phyloP scores from a whole-genome alignment of 2,797 vertebrate species.

The Galago senegalensis region DNA sequence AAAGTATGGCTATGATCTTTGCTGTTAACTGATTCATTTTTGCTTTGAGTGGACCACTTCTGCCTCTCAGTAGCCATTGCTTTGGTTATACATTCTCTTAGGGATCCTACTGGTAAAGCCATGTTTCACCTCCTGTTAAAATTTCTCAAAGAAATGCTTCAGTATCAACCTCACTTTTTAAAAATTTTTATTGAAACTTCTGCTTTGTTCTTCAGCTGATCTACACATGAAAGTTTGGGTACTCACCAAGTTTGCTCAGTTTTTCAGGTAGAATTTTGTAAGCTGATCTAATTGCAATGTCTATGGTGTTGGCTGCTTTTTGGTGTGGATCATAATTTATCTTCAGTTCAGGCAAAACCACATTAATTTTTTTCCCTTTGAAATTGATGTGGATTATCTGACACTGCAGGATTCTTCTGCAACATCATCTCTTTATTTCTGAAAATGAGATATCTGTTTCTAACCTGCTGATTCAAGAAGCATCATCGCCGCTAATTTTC shows the following conservation, averaged over 20 bases:
- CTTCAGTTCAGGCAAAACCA: neutral
- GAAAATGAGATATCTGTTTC: neutral
- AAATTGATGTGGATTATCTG: neutral
- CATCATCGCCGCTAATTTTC: neutral
- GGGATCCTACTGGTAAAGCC: neutral
- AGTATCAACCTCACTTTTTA: neutral
- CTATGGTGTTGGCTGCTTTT: neutral
- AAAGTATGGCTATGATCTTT: neutral
- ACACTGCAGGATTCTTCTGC: neutral
- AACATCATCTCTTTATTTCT: neutral
- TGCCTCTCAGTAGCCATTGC: neutral
- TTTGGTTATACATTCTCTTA: neutral
- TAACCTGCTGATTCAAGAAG: neutral
- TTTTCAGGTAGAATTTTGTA: neutral
- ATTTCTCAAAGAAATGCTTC: neutral
- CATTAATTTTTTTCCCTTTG: neutral
- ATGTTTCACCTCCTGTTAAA: neutral
- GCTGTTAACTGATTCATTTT: neutral
- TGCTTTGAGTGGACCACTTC: neutral
- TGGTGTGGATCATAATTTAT: neutral
- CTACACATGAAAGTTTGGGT: neutral
- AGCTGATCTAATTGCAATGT: neutral
- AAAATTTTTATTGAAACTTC: neutral
- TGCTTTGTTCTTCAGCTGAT: neutral
- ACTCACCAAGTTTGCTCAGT: neutral